These are phyloP conservation scores for Oncorhynchus clarkii DNA, from an alignment of 2,113 vertebrate species.

Conservation along the genomic window DNA sequence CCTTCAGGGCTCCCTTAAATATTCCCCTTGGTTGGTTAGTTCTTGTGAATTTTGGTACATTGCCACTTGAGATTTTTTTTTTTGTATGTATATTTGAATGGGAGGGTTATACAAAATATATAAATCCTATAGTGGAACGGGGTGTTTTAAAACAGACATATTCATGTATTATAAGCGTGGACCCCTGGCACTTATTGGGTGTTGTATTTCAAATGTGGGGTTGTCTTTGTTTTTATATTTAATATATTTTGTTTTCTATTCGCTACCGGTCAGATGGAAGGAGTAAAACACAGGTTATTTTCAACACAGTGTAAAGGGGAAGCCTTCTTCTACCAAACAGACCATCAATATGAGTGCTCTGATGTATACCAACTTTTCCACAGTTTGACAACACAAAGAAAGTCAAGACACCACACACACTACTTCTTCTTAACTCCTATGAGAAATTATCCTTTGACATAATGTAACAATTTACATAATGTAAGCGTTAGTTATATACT, in stretches of 20 bases:
- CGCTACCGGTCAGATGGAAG: too few species aligned
- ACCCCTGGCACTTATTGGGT: too few species aligned
- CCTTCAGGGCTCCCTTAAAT: not conserved
- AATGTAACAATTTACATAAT: not conserved
- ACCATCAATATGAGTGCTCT: too few species aligned
- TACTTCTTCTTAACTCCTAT: not conserved
- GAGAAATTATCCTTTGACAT: not conserved
- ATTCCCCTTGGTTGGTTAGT: not conserved
- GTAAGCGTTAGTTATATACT: too few species aligned
- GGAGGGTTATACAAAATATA: conserved; percentile 27
- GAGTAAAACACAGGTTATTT: too few species aligned
- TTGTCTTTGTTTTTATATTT: too few species aligned
- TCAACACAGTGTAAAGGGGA: too few species aligned
- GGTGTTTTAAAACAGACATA: conserved; percentile 24
- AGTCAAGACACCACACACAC: not conserved
- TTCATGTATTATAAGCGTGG: too few species aligned
- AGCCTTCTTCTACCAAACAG: too few species aligned
- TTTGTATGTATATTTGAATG: conserved; percentile 17
- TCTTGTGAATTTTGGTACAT: not conserved
- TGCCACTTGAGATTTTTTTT: not conserved
- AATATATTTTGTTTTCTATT: too few species aligned
- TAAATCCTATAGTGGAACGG: not conserved
- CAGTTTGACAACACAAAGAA: conserved; percentile 17
- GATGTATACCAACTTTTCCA: not conserved
- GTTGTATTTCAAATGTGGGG: too few species aligned